Percentiles rank a stretch among this genome's conserved stretches.
These are phyloP conservation scores for Blastomussa wellsi DNA, from an alignment of 92 coral and sea anemone genomes.

Conservation along the genomic window DNA sequence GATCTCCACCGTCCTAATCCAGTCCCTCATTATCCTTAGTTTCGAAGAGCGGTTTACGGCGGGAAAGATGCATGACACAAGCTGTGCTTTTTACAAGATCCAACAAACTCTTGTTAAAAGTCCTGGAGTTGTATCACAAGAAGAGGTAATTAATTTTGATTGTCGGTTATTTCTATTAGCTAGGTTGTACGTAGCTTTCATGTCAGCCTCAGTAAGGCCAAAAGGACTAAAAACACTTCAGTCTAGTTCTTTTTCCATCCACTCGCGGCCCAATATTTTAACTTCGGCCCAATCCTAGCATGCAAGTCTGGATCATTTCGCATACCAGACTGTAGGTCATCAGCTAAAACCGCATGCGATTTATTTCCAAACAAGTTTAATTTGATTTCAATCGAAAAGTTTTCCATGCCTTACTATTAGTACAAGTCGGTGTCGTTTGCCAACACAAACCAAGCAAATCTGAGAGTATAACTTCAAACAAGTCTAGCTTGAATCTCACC, in stretches of 20 bases:
- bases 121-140: constrained; percentile 47
- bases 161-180: neutral
- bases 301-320: no score
- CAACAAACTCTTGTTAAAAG: constrained; percentile 44
- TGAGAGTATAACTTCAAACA: neutral
- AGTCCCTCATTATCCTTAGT: constrained; percentile 1
- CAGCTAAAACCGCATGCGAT: no score
- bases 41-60: constrained; percentile 53
- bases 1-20: neutral
- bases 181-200: neutral
- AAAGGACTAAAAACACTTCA: neutral
- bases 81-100: constrained; percentile 65
- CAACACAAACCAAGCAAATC: neutral
- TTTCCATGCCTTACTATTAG: neutral
- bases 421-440: neutral
- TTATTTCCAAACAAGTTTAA: no score
- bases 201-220: neutral
- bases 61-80: constrained; percentile 50
- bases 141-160: constrained; percentile 48
- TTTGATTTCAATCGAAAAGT: neutral
- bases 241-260: no score
- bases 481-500: neutral
- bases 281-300: no score
- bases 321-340: no score
- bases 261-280: no score